Percentiles rank a stretch among this genome's conserved stretches.
These are phyloP conservation scores for Cyphomyrus discorhynchus DNA, from an alignment of 2,113 vertebrate genomes.

Conservation along the genomic window DNA sequence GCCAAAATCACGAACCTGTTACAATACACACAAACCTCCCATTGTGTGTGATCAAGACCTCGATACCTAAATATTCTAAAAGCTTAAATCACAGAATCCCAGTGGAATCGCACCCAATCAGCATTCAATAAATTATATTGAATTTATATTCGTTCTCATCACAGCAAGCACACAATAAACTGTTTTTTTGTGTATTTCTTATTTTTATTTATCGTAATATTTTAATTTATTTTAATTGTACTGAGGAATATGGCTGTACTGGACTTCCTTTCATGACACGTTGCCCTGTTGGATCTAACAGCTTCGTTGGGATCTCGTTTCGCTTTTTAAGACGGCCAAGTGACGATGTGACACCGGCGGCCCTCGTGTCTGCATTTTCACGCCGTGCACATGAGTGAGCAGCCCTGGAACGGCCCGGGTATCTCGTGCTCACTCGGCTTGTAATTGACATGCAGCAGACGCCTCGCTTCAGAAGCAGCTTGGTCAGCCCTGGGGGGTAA, in stretches of 20 bases:
- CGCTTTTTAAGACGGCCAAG: background rate
- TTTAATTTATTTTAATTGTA: background rate
- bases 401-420: background rate
- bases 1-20: background rate
- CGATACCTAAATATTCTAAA: background rate
- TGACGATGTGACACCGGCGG: background rate
- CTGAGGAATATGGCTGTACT: background rate
- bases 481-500: background rate
- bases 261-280: background rate
- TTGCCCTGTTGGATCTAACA: background rate
- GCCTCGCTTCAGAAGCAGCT: background rate
- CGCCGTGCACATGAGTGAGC: background rate
- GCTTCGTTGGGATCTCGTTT: background rate
- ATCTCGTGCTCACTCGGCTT: background rate
- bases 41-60: background rate
- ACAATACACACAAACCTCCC: background rate
- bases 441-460: background rate
- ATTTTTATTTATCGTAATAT: background rate
- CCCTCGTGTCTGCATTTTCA: background rate
- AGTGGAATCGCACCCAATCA: background rate
- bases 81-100: background rate
- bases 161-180: background rate
- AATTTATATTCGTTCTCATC: background rate
- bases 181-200: background rate
- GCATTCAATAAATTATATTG: background rate